Conservation (phyloP, 2,888 invertebrate species). For the Torymus tubicola region DNA sequence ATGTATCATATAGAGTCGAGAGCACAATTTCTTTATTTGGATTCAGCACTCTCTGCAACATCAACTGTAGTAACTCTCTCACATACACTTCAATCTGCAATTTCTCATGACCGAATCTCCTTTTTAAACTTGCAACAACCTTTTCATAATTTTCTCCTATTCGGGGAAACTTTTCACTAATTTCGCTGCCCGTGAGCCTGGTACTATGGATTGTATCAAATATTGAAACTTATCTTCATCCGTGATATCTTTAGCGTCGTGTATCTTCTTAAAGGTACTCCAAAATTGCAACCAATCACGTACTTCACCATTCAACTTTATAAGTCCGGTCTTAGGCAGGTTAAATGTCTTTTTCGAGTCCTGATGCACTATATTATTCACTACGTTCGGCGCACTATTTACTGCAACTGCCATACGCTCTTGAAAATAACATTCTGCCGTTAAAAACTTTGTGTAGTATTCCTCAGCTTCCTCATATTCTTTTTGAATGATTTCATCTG, state of each 20-base stretch:
- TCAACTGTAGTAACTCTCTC: conserved; percentile 61
- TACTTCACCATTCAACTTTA: conserved; percentile 61
- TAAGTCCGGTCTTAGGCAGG: conserved; percentile 59
- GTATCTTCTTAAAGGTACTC: conserved; percentile 62
- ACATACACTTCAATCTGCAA: conserved; percentile 66
- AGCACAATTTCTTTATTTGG: conserved; percentile 54
- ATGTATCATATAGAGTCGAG: conserved; percentile 61
- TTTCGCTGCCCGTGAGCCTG: conserved; percentile 2
- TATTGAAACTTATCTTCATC: conserved; percentile 64
- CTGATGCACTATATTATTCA: too few relatives aligned
- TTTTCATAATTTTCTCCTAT: conserved; percentile 64
- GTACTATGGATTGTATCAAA: conserved; percentile 57
- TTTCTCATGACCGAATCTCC: conserved; percentile 65
- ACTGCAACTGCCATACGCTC: too few relatives aligned
- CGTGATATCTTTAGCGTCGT: conserved; percentile 61
- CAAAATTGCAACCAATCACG: conserved; percentile 63
- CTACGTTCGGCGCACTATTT: too few relatives aligned
- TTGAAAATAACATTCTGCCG: too few relatives aligned
- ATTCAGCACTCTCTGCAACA: conserved; percentile 61
- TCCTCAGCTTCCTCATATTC: too few relatives aligned
- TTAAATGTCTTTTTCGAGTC: conserved; percentile 56
- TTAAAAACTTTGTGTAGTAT: too few relatives aligned
- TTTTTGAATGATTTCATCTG: too few relatives aligned
- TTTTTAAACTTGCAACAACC: too few relatives aligned
- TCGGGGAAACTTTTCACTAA: conserved; percentile 61